phyloP scores from a whole-genome alignment of 1,140 invertebrate genomes.

The Zaprionus capensis region DNA sequence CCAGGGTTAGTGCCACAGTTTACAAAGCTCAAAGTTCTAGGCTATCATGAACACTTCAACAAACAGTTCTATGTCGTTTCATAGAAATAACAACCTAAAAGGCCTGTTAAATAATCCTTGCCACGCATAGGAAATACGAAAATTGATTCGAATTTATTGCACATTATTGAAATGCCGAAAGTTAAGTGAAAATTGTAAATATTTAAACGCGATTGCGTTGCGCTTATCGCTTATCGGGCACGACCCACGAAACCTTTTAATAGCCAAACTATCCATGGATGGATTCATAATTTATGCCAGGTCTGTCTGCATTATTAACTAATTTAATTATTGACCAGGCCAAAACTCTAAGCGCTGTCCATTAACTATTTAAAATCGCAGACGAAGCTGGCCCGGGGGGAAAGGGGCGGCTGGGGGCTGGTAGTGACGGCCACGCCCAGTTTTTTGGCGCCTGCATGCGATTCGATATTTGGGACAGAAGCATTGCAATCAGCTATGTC shows the following conservation, averaged over 20 bases:
- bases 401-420: neutral
- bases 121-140: neutral
- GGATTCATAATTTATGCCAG: conserved; percentile 53
- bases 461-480: neutral
- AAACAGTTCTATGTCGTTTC: neutral
- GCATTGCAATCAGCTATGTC: neutral
- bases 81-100: neutral
- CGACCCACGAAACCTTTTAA: conserved; percentile 1
- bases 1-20: too few species aligned
- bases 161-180: neutral
- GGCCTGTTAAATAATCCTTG: too few species aligned
- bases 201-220: neutral
- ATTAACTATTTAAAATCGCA: conserved; percentile 44
- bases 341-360: conserved; percentile 21
- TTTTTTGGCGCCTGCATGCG: conserved; percentile 33
- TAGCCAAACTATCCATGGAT: conserved; percentile 19
- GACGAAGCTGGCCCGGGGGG: neutral
- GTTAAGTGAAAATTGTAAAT: conserved; percentile 12
- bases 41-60: too few species aligned
- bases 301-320: conserved; percentile 60
- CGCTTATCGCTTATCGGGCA: neutral
- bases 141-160: conserved; percentile 3
- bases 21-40: too few species aligned
- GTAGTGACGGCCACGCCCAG: neutral
- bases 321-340: conserved; percentile 54